Evolutionary conservation across 1,140 invertebrate genomes (phyloP), one percentile per base, ranked within the genome.

Genomic region (Lineus longissimus): DNA sequence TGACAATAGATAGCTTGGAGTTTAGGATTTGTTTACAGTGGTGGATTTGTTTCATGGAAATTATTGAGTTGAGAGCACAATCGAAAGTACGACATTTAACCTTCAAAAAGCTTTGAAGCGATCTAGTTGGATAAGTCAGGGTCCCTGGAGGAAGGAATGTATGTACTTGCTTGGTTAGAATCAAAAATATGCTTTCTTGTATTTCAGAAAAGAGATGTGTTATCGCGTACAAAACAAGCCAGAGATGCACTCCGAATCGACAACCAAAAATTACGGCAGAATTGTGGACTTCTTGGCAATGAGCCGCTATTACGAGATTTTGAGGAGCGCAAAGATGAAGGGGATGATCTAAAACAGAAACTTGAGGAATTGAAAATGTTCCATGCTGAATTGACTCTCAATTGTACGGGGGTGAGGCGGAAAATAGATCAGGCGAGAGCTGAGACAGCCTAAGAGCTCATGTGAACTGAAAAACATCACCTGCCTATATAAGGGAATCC

Each of bases 281-380:
- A 76, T 61, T 77, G 78, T 70, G 81, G 81, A n/a, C 67, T 82
- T 23, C 70, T 82, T 22, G 79, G 78, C 19, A 82, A 82, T 65
- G 70, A 75, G 62, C 65, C 72, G 23, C 67, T 82, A 47, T 66
- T 82, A 15, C 62, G 78, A 64, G 79, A 82, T 64, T 82, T 78
- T 70, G 80, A 82, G 65, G 77, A 81, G 25, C 67, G 74, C 19
- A 76, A 76, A 60, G 79, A 81, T 60, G 75, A 80, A 62, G 67
- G 70, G 9, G 73, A 77, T 25, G 71, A 73, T 47, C 72, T 80
- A 33, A 65, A 70, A 51, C 45, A 72, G 27, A 74, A 75, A 69
- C 67, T 81, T 47, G 75, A 82, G 56, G 61, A 66, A n/a, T 68
- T 81, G 2, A 80, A 76, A 69, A 73, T 76, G 71, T 57, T 66